Conservation (phyloP, 2,797 vertebrate species). For the Brachymystax lenok region DNA sequence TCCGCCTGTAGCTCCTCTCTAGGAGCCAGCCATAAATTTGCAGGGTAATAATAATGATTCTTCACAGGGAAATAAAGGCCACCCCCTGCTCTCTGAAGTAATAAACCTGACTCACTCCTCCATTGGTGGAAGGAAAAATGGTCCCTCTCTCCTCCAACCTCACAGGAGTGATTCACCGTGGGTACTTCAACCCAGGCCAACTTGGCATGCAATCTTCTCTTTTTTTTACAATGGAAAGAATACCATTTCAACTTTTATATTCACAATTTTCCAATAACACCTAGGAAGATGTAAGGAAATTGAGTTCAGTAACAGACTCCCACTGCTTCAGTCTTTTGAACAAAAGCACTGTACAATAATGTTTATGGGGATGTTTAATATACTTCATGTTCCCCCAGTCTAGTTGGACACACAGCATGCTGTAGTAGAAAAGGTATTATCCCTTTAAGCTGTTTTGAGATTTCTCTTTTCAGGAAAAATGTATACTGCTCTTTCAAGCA, state of each 20-base stretch:
- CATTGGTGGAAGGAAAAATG: conserved; percentile 77
- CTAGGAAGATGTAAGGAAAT: conserved; percentile 49
- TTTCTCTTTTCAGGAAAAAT: not conserved
- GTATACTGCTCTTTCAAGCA: not conserved
- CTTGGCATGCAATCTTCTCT: conserved; percentile 74
- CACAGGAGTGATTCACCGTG: conserved; percentile 67
- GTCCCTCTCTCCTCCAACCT: conserved; percentile 58
- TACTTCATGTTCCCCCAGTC: not conserved
- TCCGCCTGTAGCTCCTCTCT: conserved; percentile 73
- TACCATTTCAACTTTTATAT: conserved; percentile 71
- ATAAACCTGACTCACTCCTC: conserved; percentile 78
- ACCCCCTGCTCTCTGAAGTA: conserved; percentile 75
- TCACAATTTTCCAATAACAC: conserved; percentile 64
- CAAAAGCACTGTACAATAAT: not conserved
- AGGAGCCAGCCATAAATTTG: conserved; percentile 77
- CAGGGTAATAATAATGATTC: conserved; percentile 79
- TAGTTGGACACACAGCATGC: not conserved
- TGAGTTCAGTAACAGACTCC: conserved; percentile 1
- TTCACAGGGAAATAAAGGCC: conserved; percentile 79
- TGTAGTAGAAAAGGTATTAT: not conserved
- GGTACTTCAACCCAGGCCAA: conserved; percentile 70
- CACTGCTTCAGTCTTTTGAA: not conserved
- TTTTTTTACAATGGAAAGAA: conserved; percentile 71
- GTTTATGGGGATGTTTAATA: not conserved
- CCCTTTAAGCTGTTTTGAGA: not conserved